Conservation (phyloP, 1,140 invertebrate genomes). For the Eumeta japonica region DNA sequence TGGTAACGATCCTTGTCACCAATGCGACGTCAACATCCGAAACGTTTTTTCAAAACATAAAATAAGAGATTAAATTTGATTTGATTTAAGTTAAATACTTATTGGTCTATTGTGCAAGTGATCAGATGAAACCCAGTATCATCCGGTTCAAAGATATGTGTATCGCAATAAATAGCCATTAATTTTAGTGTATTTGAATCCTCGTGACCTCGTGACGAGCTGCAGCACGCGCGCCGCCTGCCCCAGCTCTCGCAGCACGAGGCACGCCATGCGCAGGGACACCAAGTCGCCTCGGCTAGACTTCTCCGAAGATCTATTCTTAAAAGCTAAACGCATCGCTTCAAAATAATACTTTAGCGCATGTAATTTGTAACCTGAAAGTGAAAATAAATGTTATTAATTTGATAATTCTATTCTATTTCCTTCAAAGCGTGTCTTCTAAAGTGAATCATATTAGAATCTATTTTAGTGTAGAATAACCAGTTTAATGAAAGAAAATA, state of each 20-base stretch:
- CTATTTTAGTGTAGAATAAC: neutral
- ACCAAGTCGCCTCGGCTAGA: slow-evolving; percentile 20
- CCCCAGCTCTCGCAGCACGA: slow-evolving; percentile 61
- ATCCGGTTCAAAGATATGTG: too few relatives aligned
- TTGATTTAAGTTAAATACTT: too few relatives aligned
- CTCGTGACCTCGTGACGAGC: slow-evolving; percentile 62
- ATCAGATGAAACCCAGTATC: too few relatives aligned
- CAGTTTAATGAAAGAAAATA: neutral
- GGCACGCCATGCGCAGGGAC: slow-evolving; percentile 60
- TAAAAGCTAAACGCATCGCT: slow-evolving; percentile 54
- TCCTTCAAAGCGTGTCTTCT: too few relatives aligned
- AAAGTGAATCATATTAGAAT: too few relatives aligned
- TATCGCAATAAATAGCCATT: neutral
- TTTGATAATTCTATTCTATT: neutral
- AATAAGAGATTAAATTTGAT: too few relatives aligned
- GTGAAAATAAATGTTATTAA: slow-evolving; percentile 12
- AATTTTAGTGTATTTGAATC: neutral
- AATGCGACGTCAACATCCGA: too few relatives aligned
- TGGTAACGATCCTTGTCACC: too few relatives aligned
- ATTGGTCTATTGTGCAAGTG: too few relatives aligned
- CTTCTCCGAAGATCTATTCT: slow-evolving; percentile 43
- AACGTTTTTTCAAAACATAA: too few relatives aligned
- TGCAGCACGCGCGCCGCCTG: slow-evolving; percentile 65
- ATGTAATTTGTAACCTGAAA: slow-evolving; percentile 45
- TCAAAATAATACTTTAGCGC: slow-evolving; percentile 62